Base-by-base conservation (phyloP, 2,888 invertebrate genomes). In the Leptura quadrifasciata region DNA sequence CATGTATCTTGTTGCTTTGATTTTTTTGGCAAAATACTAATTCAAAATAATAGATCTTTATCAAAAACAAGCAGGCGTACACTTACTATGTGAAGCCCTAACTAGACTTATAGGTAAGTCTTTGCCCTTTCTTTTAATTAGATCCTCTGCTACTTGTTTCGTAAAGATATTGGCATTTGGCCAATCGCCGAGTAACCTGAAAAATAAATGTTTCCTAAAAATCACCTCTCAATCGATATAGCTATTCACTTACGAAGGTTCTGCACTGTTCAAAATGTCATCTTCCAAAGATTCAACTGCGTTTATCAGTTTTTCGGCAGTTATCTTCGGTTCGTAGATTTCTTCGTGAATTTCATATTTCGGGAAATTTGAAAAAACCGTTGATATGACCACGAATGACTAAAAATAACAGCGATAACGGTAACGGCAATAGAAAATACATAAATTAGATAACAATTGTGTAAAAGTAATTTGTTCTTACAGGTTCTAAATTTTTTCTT, bases 111-210 rank as follows among this genome's bases (percentile, higher is more conserved):
- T 85, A 0, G 95, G 95, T 6, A 96, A 84, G 15, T 89, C 89
- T 5, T 87, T 83, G 0, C 91, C 89, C 83, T 92, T 91, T 72
- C 89, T 90, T 27, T 91, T 86, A 0, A 95, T 89, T 3, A 92
- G 84, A 68, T 92, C 91, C 85, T 96, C 95, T 0, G 93, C 94
- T 17, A 95, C 85, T 8, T 94, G 93, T 88, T 96, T 95, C 0
- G 94, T 94, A 85, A 92, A 94, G 0, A 93, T 91, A 87, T 95
- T 95, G 0, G 94, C 94, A 87, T 95, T 95, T 0, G 95, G 95
- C 88, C 93, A 93, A 24, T 88, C 87, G 0, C 88, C 89, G 2
- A 91, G 79, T 17, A 92, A 79, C 39, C 92, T 93, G 79, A 82
- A 85, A 77, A 72, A 64, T 60, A 20, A 85, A 71, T 6, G 54